Conservation (phyloP, 2,113 vertebrate species). For the Lagenorhynchus albirostris region DNA sequence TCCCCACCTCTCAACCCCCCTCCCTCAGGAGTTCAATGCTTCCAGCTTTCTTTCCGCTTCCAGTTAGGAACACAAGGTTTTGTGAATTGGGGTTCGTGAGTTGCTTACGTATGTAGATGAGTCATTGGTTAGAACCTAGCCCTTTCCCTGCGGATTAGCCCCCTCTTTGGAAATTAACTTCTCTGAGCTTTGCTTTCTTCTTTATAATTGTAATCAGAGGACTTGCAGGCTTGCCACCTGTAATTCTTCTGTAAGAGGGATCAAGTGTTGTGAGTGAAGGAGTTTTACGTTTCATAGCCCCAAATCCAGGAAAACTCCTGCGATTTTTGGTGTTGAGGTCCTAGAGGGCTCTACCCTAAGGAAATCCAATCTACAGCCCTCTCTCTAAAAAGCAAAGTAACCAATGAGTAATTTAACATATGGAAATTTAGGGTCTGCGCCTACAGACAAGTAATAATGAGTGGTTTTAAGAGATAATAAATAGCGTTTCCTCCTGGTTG, state of each 20-base stretch:
- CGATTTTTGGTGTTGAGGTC: neutral
- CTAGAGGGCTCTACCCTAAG: neutral
- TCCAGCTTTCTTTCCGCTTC: neutral
- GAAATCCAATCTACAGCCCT: neutral
- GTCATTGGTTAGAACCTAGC: neutral
- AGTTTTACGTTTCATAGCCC: neutral
- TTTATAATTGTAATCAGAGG: neutral
- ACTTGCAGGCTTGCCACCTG: neutral
- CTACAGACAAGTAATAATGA: neutral
- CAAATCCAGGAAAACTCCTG: neutral
- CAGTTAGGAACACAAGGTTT: neutral
- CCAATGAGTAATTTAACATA: neutral
- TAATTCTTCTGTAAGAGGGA: neutral
- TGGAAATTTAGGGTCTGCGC: neutral
- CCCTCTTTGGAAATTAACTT: constrained; percentile 2
- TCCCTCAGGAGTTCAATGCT: neutral
- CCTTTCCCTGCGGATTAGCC: neutral
- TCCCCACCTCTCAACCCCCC: accelerated
- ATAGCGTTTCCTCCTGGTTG: neutral
- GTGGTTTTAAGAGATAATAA: neutral
- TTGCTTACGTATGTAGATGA: neutral
- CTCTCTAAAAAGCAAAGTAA: neutral
- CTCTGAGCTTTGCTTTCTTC: neutral
- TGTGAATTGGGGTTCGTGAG: neutral
- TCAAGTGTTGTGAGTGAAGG: neutral